phyloP scores from a whole-genome alignment of 2,797 vertebrate genomes.

The Crenichthys baileyi region DNA sequence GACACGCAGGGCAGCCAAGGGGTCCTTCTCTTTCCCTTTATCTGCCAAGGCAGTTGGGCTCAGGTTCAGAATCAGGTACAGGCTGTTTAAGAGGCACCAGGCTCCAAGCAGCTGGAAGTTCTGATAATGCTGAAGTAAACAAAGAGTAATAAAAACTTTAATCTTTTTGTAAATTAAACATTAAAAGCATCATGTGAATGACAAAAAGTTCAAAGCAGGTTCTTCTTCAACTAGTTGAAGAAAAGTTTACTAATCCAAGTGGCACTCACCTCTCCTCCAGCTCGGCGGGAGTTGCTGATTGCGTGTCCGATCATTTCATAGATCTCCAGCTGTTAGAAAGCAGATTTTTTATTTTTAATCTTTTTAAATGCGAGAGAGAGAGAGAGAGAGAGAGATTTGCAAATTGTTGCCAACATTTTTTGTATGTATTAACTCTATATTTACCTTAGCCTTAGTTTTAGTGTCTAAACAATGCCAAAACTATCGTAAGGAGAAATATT shows the following conservation, averaged over 20 bases:
- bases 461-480: neutral
- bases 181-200: neutral
- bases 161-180: neutral
- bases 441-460: neutral
- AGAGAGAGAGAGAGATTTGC: neutral
- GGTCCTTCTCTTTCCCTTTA: slow-evolving; percentile 99
- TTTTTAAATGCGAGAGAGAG: neutral
- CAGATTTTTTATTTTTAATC: slow-evolving; percentile 18
- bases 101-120: slow-evolving; percentile 98
- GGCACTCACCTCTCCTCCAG: slow-evolving; percentile 92
- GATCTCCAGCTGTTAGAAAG: slow-evolving; percentile 91
- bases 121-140: slow-evolving; percentile 90
- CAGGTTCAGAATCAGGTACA: slow-evolving; percentile 97
- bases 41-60: slow-evolving; percentile 96
- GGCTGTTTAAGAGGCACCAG: slow-evolving; percentile 97
- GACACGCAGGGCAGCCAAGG: slow-evolving; percentile 93
- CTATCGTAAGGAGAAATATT: neutral
- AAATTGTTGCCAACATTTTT: neutral
- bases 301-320: slow-evolving; percentile 99
- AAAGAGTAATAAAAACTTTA: slow-evolving; percentile 1
- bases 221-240: neutral
- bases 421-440: neutral
- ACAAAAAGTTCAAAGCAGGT: neutral
- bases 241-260: neutral
- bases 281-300: slow-evolving; percentile 94